Percentiles rank a stretch among this genome's conserved stretches.
Evolutionary conservation across 2,888 invertebrate genomes (phyloP).

Genomic region (Xanthostigma xanthostigma): DNA sequence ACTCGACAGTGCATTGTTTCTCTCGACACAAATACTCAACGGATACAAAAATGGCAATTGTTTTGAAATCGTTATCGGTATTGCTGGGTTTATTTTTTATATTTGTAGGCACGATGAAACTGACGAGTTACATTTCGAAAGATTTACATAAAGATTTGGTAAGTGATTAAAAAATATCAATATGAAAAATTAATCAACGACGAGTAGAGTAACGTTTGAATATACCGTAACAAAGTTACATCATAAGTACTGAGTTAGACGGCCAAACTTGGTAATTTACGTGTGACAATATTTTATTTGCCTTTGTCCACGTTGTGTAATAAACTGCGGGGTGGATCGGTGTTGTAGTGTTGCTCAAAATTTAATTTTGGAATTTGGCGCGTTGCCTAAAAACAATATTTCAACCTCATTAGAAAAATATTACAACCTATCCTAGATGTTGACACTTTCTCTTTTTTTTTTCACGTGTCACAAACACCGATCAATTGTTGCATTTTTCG

Average conservation of each 20-base stretch:
- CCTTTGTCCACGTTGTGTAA: neutral
- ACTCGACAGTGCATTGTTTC: too few relatives aligned
- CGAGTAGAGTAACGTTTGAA: too few relatives aligned
- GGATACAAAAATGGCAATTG: constrained; percentile 45
- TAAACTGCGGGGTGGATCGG: constrained; percentile 5
- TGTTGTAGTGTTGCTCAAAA: constrained; percentile 2
- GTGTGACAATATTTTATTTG: neutral
- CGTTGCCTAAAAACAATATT: constrained; percentile 18
- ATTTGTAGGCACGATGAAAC: constrained; percentile 85
- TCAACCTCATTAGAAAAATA: neutral
- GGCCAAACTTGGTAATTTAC: too few relatives aligned
- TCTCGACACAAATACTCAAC: neutral
- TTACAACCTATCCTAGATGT: constrained; percentile 1
- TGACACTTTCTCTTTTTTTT: too few relatives aligned
- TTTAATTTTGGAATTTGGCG: constrained; percentile 24
- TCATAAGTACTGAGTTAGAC: too few relatives aligned
- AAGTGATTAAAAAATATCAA: constrained; percentile 27
- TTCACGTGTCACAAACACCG: too few relatives aligned
- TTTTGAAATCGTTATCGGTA: constrained; percentile 79
- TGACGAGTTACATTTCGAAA: constrained; percentile 82
- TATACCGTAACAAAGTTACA: too few relatives aligned
- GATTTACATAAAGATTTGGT: constrained; percentile 95
- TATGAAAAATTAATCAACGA: too few relatives aligned
- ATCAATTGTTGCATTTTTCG: too few relatives aligned
- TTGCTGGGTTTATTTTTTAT: constrained; percentile 88